These are phyloP conservation scores for Eulemur mongoz DNA, from an alignment of 2,797 vertebrate genomes.

Conservation along the genomic window DNA sequence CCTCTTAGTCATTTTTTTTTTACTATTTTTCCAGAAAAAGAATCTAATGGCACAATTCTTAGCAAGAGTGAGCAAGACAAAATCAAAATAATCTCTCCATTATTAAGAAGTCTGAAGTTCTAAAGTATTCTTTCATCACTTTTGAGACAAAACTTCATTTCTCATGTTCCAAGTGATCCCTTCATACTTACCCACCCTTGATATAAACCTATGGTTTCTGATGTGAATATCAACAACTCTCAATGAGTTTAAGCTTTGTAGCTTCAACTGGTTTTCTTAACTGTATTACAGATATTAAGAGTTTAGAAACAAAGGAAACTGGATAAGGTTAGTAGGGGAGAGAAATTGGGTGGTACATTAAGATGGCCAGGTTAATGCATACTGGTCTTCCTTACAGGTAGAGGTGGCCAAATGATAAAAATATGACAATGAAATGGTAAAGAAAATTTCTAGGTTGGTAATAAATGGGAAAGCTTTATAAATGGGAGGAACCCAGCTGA, in stretches of 20 bases:
- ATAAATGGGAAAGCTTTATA: background rate
- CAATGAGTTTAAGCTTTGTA: background rate
- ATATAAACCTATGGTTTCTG: background rate
- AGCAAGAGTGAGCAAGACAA: background rate
- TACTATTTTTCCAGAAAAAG: background rate
- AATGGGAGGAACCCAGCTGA: background rate
- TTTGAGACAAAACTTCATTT: background rate
- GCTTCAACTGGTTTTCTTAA: background rate
- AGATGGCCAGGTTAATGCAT: background rate
- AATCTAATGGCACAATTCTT: background rate
- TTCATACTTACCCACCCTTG: background rate
- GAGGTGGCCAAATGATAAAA: background rate
- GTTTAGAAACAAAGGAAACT: background rate
- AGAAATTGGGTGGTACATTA: background rate
- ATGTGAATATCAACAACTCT: background rate
- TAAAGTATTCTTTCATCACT: background rate
- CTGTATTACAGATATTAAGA: background rate
- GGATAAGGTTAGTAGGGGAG: background rate
- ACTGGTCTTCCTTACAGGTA: background rate
- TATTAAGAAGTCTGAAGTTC: background rate
- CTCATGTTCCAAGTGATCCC: background rate
- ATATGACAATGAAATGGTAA: background rate
- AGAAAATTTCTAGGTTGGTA: background rate
- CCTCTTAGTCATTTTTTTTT: background rate
- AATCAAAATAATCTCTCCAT: background rate